Percentiles rank a stretch among this genome's conserved stretches.
Conservation (phyloP, 2,113 vertebrate species). For the Ceuthmochares aereus region DNA sequence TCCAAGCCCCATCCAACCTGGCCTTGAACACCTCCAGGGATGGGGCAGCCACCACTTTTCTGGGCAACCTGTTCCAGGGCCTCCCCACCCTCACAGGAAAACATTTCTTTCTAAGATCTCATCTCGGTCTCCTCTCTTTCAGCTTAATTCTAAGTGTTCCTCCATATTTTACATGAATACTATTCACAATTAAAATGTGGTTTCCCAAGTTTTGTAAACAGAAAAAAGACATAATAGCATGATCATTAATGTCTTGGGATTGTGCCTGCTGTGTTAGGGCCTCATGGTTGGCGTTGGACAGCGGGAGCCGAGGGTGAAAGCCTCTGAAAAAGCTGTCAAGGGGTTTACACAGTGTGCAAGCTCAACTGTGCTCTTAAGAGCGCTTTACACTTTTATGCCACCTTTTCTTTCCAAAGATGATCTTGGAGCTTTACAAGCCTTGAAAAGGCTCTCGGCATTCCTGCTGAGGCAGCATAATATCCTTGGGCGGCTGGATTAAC, state of each 20-base stretch:
- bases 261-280: rapidly evolving
- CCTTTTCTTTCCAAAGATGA: neutral
- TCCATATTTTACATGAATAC: neutral
- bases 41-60: too few species aligned
- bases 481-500: neutral
- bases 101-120: too few species aligned
- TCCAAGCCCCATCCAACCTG: too few species aligned
- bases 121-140: too few species aligned
- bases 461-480: neutral
- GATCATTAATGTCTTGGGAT: neutral
- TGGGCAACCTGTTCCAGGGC: too few species aligned
- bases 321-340: rapidly evolving
- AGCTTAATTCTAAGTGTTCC: neutral
- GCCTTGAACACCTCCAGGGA: too few species aligned
- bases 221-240: neutral
- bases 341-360: neutral
- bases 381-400: neutral
- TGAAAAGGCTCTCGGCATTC: neutral
- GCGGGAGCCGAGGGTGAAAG: neutral
- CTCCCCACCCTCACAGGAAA: too few species aligned
- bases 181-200: neutral
- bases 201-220: neutral
- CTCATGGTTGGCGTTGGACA: neutral
- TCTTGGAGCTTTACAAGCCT: neutral
- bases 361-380: neutral